These are phyloP conservation scores for Papilio glaucus DNA, from an alignment of 1,140 invertebrate genomes.

Conservation along the genomic window DNA sequence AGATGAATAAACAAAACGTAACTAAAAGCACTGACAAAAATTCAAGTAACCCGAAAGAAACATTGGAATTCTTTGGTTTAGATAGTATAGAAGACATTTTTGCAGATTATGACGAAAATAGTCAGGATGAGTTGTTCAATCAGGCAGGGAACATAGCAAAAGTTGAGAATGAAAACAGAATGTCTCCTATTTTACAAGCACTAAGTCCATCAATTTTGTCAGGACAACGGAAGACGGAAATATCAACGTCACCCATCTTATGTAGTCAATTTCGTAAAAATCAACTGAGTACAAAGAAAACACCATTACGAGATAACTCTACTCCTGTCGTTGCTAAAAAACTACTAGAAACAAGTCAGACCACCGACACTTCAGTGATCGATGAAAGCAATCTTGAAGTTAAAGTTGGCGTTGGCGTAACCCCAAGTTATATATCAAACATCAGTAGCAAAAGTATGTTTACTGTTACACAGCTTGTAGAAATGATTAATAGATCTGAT, in stretches of 20 bases:
- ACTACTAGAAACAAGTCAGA: conserved; percentile 34
- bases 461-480: conserved; percentile 69
- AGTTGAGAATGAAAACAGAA: conserved; percentile 11
- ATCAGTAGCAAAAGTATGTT: conserved; percentile 67
- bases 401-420: background rate
- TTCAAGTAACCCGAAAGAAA: conserved; percentile 52
- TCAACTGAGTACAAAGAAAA: conserved; percentile 56
- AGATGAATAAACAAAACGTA: conserved; percentile 34
- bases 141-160: conserved; percentile 19
- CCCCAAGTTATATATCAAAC: conserved; percentile 33
- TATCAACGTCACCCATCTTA: conserved; percentile 67
- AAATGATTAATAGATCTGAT: conserved; percentile 67
- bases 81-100: conserved; percentile 79
- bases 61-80: conserved; percentile 72
- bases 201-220: conserved; percentile 73
- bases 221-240: conserved; percentile 43
- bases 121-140: conserved; percentile 33
- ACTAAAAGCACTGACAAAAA: conserved; percentile 42
- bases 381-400: conserved; percentile 8
- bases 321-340: conserved; percentile 45
- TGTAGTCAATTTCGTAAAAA: conserved; percentile 59
- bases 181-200: conserved; percentile 22
- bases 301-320: conserved; percentile 48
- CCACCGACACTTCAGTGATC: conserved; percentile 22
- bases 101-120: conserved; percentile 61